Base-by-base conservation (phyloP, 2,888 invertebrate species). In the Strigamia transsilvanica region DNA sequence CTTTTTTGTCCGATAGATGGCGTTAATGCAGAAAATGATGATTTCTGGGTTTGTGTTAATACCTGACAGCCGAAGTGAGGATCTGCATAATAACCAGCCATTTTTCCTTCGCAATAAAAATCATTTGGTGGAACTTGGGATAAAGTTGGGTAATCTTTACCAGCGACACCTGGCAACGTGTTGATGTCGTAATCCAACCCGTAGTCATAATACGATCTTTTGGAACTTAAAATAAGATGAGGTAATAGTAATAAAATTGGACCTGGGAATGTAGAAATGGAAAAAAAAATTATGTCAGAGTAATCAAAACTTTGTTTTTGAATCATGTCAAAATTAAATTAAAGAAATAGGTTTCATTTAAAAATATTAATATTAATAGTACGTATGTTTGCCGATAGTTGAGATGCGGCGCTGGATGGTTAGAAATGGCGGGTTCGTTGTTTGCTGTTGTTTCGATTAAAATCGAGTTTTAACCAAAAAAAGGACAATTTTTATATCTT, bases 71-170 rank as follows among this genome's bases (percentile, higher is more conserved):
- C 81, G 66, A 61, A 81, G 23, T 81, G 38, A 34, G 81, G 81
- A 21, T 81, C 81, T 12, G 81, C 81, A 66, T 81, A 81, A 41
- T 81, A 81, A 23, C 81, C 81, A 32, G 81, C 81, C 81, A 81
- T 81, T 61, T 81, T 56, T 0, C 42, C 61, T 34, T 81, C 81
- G 81, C 81, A 81, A 27, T 81, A 66, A 27, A 81, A 81, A 32
- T 81, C 66, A 18, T 81, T 81, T 12, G 56, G 61, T 12, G 81
- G 81, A n/a, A 81, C 56, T 23, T 81, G 13, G 0, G 66, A 56
- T n/a, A 41, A 34, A 21, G 66, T 56, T 9, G 81, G 81, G 34
- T 81, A 81, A 66, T 81, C 81, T 10, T 81, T 21, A 9, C 81
- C 81, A 15, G 81, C 61, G 15, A 81, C 18, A n/a, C 81, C 81